Base-by-base conservation (phyloP, 2,888 invertebrate species). In the Xylophagus ater region DNA sequence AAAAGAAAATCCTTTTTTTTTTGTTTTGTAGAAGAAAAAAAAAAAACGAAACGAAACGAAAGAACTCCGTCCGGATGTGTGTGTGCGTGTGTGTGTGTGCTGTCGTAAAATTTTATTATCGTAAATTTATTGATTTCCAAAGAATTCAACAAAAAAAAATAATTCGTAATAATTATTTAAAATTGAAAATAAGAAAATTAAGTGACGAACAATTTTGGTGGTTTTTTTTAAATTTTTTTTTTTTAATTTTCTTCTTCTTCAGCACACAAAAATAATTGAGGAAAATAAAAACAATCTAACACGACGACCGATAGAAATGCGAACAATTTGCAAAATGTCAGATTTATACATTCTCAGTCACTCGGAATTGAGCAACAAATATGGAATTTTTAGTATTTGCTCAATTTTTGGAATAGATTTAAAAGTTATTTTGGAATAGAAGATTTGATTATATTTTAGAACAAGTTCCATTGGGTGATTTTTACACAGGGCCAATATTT, bases 281-380 rank as follows among this genome's bases (percentile, higher is more conserved):
- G 13, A 6, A 13, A n/a, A n/a, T 12, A 25, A 25, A 2, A 23
- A 9, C 7, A 23, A 10, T 7, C 3, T 4, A 23, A 23, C 23
- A 10, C 2, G n/a, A 23, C n/a, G 23, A 23, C n/a, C 9, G 4
- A 23, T 23, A 7, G n/a, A n/a, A n/a, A n/a, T n/a, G n/a, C 14
- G 25, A 12, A 21, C 38, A 38, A 24, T 20, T 31, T 32, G 38
- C 30, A 18, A 38, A 38, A 38, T 32, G 38, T 38, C 38, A 38
- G 25, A 18, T 32, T 32, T 4, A 4, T 13, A 6, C n/a, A n/a
- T 13, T 25, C 25, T n/a, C 25, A 6, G 7, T 26, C n/a, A 19
- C 20, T 19, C 13, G 19, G 18, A 33, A 1, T 33, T 21, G 13
- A 21, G 9, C 23, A 21, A 33, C 19, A n/a, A n/a, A n/a, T n/a